These are phyloP conservation scores for Ispidina lecontei DNA, from an alignment of 2,797 vertebrate species.

Conservation along the genomic window DNA sequence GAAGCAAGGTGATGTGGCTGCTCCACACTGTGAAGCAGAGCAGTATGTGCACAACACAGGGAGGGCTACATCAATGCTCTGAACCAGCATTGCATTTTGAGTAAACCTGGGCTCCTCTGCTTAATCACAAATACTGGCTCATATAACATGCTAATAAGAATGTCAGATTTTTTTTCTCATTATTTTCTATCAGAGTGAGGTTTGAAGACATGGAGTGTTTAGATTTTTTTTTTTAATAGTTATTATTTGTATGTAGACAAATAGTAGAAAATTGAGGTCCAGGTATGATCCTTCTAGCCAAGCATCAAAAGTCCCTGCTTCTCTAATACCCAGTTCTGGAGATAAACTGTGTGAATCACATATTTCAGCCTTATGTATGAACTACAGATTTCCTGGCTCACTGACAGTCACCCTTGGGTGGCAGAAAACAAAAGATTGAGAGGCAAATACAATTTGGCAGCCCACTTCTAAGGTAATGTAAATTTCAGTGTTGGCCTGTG, in stretches of 20 bases:
- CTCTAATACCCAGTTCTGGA: background rate
- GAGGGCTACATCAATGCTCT: background rate
- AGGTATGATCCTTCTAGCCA: background rate
- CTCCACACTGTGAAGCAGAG: background rate
- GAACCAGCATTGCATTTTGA: background rate
- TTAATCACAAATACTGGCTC: background rate
- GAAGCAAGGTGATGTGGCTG: background rate
- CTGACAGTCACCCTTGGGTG: background rate
- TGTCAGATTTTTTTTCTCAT: background rate
- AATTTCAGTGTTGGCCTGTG: slow-evolving; percentile 9
- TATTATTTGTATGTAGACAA: background rate
- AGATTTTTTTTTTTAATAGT: background rate
- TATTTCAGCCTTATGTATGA: background rate
- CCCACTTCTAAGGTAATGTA: background rate
- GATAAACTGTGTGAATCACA: background rate
- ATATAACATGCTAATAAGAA: background rate
- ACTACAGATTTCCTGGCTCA: background rate
- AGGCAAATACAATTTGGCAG: background rate
- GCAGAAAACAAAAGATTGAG: background rate
- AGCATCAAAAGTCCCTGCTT: background rate
- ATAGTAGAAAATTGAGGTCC: background rate
- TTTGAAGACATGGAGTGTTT: background rate
- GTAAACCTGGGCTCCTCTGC: background rate
- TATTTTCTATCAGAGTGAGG: background rate
- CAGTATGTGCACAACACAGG: background rate